Base-by-base conservation (phyloP, 2,113 vertebrate species). In the Garra rufa region DNA sequence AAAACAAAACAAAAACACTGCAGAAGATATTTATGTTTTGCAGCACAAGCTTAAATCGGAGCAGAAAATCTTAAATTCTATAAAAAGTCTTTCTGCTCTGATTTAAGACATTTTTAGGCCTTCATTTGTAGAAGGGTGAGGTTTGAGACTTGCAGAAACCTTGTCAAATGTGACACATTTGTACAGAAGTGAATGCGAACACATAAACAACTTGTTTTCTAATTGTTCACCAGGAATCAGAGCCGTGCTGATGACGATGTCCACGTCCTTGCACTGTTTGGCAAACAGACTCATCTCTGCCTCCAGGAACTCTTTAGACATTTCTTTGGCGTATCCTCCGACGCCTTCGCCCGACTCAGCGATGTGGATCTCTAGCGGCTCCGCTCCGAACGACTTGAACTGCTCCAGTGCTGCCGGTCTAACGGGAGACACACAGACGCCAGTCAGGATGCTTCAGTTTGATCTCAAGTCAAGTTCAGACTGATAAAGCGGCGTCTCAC, bases 311-410 rank as follows among this genome's bases (percentile, higher is more conserved):
- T 95, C 94, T 84, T 93, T 90, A 0, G 93, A 95, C 92, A 93
- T 95, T 89, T 95, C 93, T 90, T 95, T 95, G 78, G 94, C 92
- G 26, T 94, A 94, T 52, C 94, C 94, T 10, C 93, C 93, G 4
- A 94, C 90, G 30, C 92, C 92, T 3, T 95, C 95, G 0, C 94
- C 94, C 3, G 90, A 92, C 91, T 95, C 95, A 46, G 88, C 88
- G 70, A 94, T 1, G 17, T 90, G 67, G 19, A 95, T 91, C 90
- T 93, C 93, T 84, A 95, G 88, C 63, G 93, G 90, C 76, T 96
- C 94, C 3, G 90, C 92, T 17, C 94, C 94, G 63, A 95, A 93
- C 0, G 93, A 95, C 88, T 95, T 95, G 83, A 96, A 94, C 84
- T 95, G 93, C 86, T 95, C 93, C 89, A 95, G 84, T 38, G 93